These are phyloP conservation scores for Craniophora ligustri DNA, from an alignment of 2,888 invertebrate species.

Conservation along the genomic window DNA sequence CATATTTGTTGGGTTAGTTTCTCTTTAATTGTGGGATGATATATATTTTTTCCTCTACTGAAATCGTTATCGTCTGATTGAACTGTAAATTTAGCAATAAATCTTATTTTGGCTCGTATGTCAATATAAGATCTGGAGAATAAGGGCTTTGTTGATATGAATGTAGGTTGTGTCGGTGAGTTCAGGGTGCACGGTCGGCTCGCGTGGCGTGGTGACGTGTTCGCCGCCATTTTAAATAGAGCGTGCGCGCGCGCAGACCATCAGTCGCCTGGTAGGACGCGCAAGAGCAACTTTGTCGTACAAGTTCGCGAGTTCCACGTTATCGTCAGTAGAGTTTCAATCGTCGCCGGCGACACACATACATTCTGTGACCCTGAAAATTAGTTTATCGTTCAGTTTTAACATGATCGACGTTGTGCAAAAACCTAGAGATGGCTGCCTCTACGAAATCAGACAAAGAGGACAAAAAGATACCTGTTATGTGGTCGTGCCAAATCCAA, in stretches of 20 bases:
- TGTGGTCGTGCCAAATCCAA: constrained; percentile 91
- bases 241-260: constrained; percentile 88
- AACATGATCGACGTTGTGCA: constrained; percentile 84
- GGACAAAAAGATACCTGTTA: constrained; percentile 91
- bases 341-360: constrained; percentile 66
- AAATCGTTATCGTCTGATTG: background rate
- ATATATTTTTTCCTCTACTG: background rate
- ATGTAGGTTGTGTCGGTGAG: constrained; percentile 75
- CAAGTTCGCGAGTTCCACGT: constrained; percentile 51
- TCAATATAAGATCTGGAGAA: constrained; percentile 56
- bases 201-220: constrained; percentile 85
- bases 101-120: constrained; percentile 1
- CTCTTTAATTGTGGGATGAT: constrained; percentile 11
- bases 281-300: constrained; percentile 64
- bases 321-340: constrained; percentile 67
- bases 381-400: constrained; percentile 57
- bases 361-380: constrained; percentile 69
- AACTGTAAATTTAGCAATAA: constrained; percentile 1
- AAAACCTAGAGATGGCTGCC: constrained; percentile 86
- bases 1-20: constrained; percentile 34
- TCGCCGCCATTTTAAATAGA: constrained; percentile 85
- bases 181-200: constrained; percentile 81
- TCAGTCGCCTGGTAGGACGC: constrained; percentile 89
- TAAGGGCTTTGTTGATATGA: constrained; percentile 73
- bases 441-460: constrained; percentile 91